Percentiles rank a stretch among this genome's conserved stretches.
Conservation (phyloP, 1,140 invertebrate genomes). For the Heliconius congener region DNA sequence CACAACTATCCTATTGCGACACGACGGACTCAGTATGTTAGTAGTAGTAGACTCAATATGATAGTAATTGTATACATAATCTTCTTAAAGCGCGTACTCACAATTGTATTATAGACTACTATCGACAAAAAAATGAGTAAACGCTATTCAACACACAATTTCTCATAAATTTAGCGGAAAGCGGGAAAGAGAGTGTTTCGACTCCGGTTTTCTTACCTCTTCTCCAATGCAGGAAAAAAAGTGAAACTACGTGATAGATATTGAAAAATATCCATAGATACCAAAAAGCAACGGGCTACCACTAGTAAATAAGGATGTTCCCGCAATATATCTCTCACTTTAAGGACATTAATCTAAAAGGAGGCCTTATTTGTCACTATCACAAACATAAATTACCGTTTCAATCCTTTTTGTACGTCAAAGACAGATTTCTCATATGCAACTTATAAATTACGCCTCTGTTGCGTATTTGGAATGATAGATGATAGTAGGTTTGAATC, state of each 20-base stretch:
- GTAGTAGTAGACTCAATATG: too few relatives aligned
- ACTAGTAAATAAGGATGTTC: neutral
- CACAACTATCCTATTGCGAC: too few relatives aligned
- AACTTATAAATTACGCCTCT: neutral
- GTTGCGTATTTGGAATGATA: too few relatives aligned
- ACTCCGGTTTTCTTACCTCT: neutral
- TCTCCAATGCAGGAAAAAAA: neutral
- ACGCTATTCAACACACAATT: too few relatives aligned
- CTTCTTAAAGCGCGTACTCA: too few relatives aligned
- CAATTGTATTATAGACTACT: too few relatives aligned
- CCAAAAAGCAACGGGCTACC: neutral
- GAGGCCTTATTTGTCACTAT: constrained; percentile 13
- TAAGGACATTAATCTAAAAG: constrained; percentile 11
- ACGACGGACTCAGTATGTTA: too few relatives aligned
- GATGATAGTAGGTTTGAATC: too few relatives aligned
- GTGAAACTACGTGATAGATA: too few relatives aligned
- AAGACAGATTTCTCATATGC: neutral
- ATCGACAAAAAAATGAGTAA: too few relatives aligned
- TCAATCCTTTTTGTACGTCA: neutral
- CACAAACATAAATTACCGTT: constrained; percentile 11
- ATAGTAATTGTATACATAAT: too few relatives aligned
- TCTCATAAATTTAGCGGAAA: neutral
- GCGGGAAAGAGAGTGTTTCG: neutral
- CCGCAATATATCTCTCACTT: constrained; percentile 8
- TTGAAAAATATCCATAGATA: neutral